phyloP scores from a whole-genome alignment of 2,888 invertebrate genomes.

The Phrixothrix hirtus region DNA sequence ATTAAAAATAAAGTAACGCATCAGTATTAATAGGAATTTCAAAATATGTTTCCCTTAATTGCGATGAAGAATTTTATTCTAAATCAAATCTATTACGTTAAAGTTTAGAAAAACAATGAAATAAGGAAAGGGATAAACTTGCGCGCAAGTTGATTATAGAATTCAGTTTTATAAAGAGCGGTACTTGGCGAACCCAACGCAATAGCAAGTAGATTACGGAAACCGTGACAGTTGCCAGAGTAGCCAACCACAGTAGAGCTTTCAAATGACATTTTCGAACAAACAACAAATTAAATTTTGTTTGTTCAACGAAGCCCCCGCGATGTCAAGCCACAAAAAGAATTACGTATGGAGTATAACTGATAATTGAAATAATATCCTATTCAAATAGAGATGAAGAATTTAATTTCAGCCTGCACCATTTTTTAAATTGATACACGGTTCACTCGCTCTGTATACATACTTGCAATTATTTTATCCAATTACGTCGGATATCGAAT shows the following conservation, averaged over 20 bases:
- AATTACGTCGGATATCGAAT: slow-evolving; percentile 48
- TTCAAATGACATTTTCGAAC: slow-evolving; percentile 34
- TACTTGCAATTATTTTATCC: slow-evolving; percentile 50
- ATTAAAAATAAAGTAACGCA: too few species aligned
- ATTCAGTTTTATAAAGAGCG: too few species aligned
- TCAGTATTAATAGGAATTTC: too few species aligned
- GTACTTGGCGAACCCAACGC: slow-evolving; percentile 23
- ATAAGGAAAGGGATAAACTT: slow-evolving; percentile 23
- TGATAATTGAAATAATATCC: slow-evolving; percentile 49
- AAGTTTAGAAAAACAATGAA: too few species aligned
- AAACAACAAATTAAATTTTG: slow-evolving; percentile 42
- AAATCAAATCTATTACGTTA: too few species aligned
- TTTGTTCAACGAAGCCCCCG: slow-evolving; percentile 35
- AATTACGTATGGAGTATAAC: slow-evolving; percentile 36
- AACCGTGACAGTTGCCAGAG: slow-evolving; percentile 37
- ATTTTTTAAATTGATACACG: slow-evolving; percentile 43
- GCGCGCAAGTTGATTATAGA: slow-evolving; percentile 34
- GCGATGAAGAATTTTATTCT: too few species aligned
- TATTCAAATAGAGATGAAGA: slow-evolving; percentile 48
- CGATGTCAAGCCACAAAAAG: slow-evolving; percentile 29
- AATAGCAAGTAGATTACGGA: slow-evolving; percentile 34
- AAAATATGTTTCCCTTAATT: too few species aligned
- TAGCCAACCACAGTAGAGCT: slow-evolving; percentile 30
- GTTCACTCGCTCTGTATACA: slow-evolving; percentile 41
- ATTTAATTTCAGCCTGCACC: slow-evolving; percentile 45